These are phyloP conservation scores for Oxytorus armatus DNA, from an alignment of 2,888 invertebrate genomes.

Conservation along the genomic window DNA sequence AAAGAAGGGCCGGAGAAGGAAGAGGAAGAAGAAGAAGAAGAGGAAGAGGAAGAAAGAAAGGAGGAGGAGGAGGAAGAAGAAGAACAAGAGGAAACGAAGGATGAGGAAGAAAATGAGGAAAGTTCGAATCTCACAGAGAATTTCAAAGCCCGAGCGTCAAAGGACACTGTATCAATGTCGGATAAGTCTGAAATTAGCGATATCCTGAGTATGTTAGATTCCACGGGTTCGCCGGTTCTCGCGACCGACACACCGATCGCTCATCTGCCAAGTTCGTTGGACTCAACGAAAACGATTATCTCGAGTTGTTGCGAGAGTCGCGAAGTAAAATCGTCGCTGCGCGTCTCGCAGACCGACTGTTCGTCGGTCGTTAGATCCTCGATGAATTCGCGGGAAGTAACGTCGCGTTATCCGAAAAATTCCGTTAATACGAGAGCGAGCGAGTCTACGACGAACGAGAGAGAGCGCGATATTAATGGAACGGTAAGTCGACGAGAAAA, in stretches of 20 bases:
- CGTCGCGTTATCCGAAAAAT: too few species aligned
- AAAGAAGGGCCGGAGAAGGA: constrained; percentile 53
- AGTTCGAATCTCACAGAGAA: constrained; percentile 48
- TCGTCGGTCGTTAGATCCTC: background rate
- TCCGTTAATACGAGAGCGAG: constrained; percentile 10
- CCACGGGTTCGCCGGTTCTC: constrained; percentile 78
- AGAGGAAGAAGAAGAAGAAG: constrained; percentile 70
- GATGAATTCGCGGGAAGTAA: too few species aligned
- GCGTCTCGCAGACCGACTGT: background rate
- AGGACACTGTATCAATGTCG: constrained; percentile 82
- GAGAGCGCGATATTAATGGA: constrained; percentile 23
- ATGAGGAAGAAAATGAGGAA: constrained; percentile 63
- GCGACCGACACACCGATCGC: constrained; percentile 77
- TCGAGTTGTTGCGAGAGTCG: constrained; percentile 58
- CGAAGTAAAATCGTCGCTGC: constrained; percentile 14
- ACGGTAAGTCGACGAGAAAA: constrained; percentile 52
- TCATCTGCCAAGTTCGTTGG: constrained; percentile 73
- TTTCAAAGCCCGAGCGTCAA: constrained; percentile 74
- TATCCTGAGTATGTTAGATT: constrained; percentile 80
- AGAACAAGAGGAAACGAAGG: too few species aligned
- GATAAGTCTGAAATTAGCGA: constrained; percentile 80
- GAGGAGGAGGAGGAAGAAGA: constrained; percentile 69
- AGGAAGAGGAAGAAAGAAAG: constrained; percentile 56
- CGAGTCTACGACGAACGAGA: constrained; percentile 20
- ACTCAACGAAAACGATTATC: constrained; percentile 70